These are phyloP conservation scores for Delichon dasypus DNA, from an alignment of 2,797 vertebrate species.

Conservation along the genomic window DNA sequence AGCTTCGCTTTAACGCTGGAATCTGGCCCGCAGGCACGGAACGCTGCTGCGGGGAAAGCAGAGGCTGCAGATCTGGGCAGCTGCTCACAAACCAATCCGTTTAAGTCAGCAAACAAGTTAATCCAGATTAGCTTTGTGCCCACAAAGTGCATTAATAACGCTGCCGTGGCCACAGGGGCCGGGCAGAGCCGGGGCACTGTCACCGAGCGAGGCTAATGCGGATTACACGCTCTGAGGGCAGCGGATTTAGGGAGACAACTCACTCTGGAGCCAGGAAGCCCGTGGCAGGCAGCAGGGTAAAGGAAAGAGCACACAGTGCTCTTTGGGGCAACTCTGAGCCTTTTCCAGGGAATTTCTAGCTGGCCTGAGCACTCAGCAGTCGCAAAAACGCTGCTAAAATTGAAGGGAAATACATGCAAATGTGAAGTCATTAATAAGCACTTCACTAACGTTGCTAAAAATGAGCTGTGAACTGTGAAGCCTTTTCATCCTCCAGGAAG, in stretches of 20 bases:
- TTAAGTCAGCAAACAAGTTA: slow-evolving; percentile 9
- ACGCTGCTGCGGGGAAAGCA: neutral
- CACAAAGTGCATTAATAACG: neutral
- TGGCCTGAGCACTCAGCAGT: neutral
- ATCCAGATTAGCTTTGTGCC: neutral
- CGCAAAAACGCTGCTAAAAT: neutral
- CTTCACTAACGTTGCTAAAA: neutral
- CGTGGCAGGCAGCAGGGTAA: neutral
- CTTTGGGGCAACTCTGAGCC: neutral
- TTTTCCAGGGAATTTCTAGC: neutral
- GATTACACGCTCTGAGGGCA: neutral
- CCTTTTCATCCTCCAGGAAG: neutral
- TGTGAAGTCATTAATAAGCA: neutral
- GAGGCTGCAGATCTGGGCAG: neutral
- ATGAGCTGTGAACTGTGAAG: fast-evolving
- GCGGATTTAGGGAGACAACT: neutral
- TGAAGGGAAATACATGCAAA: neutral
- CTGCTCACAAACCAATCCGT: neutral
- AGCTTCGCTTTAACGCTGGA: neutral
- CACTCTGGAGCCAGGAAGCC: neutral
- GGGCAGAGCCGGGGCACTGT: neutral
- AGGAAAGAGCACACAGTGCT: neutral
- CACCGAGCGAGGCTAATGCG: neutral
- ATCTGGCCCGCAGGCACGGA: neutral
- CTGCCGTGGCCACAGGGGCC: neutral